A percentile compares a stretch with the other conserved stretches of the same genome.
These are phyloP conservation scores for Macaria notata DNA, from an alignment of 2,888 invertebrate species.

Conservation along the genomic window DNA sequence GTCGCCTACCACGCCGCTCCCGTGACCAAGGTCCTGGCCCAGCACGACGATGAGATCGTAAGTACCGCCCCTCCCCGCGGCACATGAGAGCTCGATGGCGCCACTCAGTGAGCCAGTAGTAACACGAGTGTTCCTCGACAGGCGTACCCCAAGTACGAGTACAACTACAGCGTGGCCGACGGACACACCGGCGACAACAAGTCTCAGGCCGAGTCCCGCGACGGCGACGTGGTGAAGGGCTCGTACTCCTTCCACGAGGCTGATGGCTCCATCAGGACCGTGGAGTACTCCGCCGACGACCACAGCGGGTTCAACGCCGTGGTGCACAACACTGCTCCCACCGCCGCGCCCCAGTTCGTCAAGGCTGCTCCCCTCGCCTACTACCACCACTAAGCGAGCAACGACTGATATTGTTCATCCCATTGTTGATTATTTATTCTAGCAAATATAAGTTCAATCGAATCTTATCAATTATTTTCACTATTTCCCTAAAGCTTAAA, in stretches of 20 bases:
- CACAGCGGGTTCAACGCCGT: constrained; percentile 76
- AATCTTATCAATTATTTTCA: no score
- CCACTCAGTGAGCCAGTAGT: background rate
- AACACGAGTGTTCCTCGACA: constrained; percentile 25
- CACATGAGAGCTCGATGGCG: background rate
- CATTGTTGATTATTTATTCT: constrained; percentile 49
- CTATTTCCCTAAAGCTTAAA: no score
- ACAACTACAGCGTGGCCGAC: constrained; percentile 80
- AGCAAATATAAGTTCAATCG: no score
- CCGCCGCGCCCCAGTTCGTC: constrained; percentile 57
- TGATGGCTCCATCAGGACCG: constrained; percentile 80
- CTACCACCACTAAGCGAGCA: constrained; percentile 51
- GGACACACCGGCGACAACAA: constrained; percentile 82
- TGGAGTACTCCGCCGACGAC: constrained; percentile 79
- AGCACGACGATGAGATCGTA: constrained; percentile 45
- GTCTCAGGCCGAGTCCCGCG: constrained; percentile 76
- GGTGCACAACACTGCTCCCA: constrained; percentile 60
- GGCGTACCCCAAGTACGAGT: constrained; percentile 76
- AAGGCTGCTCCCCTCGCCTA: constrained; percentile 59
- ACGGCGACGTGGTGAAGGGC: constrained; percentile 80
- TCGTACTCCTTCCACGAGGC: constrained; percentile 80
- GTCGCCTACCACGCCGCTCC: constrained; percentile 41
- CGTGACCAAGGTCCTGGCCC: constrained; percentile 41
- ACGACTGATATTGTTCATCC: no score
- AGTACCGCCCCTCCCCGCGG: constrained; percentile 24